Conservation (phyloP, 2,113 vertebrate species). For the Glaucomys volans region DNA sequence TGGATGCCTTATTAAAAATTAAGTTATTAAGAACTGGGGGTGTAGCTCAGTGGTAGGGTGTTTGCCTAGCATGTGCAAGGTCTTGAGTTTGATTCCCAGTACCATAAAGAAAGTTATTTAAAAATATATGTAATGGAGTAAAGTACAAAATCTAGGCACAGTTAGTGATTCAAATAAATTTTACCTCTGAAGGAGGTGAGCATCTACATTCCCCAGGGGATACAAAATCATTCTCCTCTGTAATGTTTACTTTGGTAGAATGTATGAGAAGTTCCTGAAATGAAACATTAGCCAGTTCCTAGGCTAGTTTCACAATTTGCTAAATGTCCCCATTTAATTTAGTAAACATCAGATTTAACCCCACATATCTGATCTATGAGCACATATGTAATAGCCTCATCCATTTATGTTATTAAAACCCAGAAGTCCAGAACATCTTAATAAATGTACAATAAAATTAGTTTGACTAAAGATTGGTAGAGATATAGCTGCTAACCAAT, state of each 20-base stretch:
- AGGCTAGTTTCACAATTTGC: background rate
- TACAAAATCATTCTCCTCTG: background rate
- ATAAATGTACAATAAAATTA: slow-evolving; percentile 30
- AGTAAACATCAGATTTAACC: background rate
- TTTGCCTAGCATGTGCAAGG: background rate
- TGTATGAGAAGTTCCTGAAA: background rate
- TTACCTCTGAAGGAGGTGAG: background rate
- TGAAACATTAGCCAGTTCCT: slow-evolving; percentile 29
- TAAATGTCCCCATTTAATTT: slow-evolving; percentile 35
- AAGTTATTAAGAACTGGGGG: background rate
- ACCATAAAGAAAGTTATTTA: background rate
- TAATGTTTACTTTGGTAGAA: background rate
- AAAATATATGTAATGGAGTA: background rate
- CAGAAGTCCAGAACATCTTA: slow-evolving; percentile 28
- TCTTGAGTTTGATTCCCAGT: background rate
- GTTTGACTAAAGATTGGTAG: background rate
- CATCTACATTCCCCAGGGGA: background rate
- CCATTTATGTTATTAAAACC: background rate
- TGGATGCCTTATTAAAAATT: background rate
- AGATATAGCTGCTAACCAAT: background rate
- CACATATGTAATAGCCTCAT: background rate
- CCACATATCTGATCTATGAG: background rate
- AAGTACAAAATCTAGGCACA: slow-evolving; percentile 3
- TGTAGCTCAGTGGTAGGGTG: background rate
- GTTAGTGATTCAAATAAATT: slow-evolving; percentile 25